Conservation (phyloP, 1,140 invertebrate genomes). For the Varroa destructor region DNA sequence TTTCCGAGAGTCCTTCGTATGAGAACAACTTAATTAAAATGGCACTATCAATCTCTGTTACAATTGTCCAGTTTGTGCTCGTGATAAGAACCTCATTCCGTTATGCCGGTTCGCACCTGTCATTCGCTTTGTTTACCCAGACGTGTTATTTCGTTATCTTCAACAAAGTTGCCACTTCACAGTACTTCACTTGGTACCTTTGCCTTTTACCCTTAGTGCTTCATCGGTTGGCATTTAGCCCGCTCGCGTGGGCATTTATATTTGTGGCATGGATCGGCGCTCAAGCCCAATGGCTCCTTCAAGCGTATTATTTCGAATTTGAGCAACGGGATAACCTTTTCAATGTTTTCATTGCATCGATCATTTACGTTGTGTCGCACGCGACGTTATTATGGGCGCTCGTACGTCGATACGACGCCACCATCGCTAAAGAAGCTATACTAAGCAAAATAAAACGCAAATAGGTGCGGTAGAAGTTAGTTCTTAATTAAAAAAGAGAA, state of each 20-base stretch:
- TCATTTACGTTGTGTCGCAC: slow-evolving; percentile 37
- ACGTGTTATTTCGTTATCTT: slow-evolving; percentile 80
- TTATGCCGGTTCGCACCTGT: slow-evolving; percentile 41
- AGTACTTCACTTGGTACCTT: slow-evolving; percentile 96
- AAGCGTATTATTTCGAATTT: slow-evolving; percentile 83
- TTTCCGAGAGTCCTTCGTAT: slow-evolving; percentile 44
- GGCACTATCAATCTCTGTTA: slow-evolving; percentile 50
- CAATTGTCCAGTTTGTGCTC: slow-evolving; percentile 59
- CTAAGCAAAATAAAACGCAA: too few species aligned
- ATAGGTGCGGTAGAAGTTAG: too few species aligned
- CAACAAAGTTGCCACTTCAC: slow-evolving; percentile 91
- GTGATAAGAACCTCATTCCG: slow-evolving; percentile 54
- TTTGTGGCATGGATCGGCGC: slow-evolving; percentile 55
- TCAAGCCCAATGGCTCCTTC: slow-evolving; percentile 73
- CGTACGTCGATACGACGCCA: too few species aligned
- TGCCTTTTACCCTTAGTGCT: slow-evolving; percentile 64
- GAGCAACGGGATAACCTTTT: slow-evolving; percentile 61
- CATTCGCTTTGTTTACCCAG: slow-evolving; percentile 69
- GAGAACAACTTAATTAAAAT: slow-evolving; percentile 39
- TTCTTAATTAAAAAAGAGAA: too few species aligned
- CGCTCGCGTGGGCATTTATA: slow-evolving; percentile 27
- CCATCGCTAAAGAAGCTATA: too few species aligned
- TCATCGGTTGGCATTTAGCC: slow-evolving; percentile 36
- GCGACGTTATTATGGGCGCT: background rate
- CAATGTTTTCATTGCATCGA: slow-evolving; percentile 43